A percentile compares a stretch with the other conserved stretches of the same genome.
Evolutionary conservation across 2,113 vertebrate genomes (phyloP).

Genomic region (Camelus dromedarius): DNA sequence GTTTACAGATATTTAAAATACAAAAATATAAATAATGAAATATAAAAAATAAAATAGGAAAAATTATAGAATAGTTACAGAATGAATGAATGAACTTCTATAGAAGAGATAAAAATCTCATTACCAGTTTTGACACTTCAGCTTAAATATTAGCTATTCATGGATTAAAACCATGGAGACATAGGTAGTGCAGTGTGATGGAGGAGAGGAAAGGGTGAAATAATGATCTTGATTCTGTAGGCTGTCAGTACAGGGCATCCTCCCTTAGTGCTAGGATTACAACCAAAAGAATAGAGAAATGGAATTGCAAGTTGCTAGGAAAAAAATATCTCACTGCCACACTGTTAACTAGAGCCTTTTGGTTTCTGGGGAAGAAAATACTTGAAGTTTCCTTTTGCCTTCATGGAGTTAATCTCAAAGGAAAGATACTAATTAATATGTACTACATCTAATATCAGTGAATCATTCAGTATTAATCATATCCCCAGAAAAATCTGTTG

Average conservation of each 20-base stretch:
- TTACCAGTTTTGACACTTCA: neutral
- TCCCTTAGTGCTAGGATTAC: neutral
- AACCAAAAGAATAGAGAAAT: neutral
- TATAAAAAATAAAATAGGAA: neutral
- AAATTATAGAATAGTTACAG: neutral
- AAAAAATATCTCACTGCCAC: neutral
- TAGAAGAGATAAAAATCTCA: neutral
- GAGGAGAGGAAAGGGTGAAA: neutral
- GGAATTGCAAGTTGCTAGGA: neutral
- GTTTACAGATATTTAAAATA: neutral
- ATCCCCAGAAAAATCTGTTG: conserved; percentile 53
- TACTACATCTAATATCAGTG: conserved; percentile 19
- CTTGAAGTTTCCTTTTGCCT: neutral
- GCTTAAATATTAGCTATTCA: neutral
- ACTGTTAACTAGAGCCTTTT: neutral
- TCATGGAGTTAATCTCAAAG: neutral
- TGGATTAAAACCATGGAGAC: neutral
- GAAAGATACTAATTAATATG: conserved; percentile 16
- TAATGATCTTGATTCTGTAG: neutral
- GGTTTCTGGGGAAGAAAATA: neutral
- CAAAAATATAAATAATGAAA: too few species aligned
- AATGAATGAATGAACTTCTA: neutral
- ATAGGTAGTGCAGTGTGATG: neutral
- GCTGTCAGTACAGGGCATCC: neutral
- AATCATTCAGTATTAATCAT: conserved; percentile 67